Base-by-base conservation (phyloP, 2,888 invertebrate species). In the Cantharis flavilabris region DNA sequence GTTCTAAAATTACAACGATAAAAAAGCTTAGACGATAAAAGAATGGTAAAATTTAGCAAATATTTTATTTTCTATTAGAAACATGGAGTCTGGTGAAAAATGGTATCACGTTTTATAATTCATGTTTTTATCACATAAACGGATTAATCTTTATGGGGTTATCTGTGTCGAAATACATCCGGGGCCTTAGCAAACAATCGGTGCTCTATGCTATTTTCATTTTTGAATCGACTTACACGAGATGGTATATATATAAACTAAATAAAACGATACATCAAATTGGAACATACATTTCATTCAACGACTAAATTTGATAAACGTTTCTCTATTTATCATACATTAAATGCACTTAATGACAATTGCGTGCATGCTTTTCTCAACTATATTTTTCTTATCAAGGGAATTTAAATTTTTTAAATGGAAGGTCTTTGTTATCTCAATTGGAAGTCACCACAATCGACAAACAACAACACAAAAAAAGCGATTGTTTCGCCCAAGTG, bases 161-260 rank as follows among this genome's bases (percentile, higher is more conserved):
- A 82, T 82, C 82, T 81, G 81, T 82, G 80, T 82, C 77, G 81
- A 82, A 81, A 81, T 81, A 82, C 81, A 82, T 82, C 82, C 82
- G 82, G 28, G 82, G 82, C 82, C 81, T 82, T 80, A 76, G 79
- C 81, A 80, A 82, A 82, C 82, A 82, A 82, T 82, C 82, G 76
- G 71, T 76, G 79, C 81, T 81, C 81, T 82, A 79, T 80, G 80
- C 80, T 77, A 77, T 81, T 80, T 79, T 64, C 79, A 80, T 81
- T 81, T 81, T 81, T 81, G 76, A 76, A 75, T 77, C 75, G 65
- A 75, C 72, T 70, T 13, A 70, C 20, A 23, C 3, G 30, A 70
- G 64, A 69, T 75, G 74, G 62, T 62, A 62, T 76, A 30, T 33
- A 23, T 70, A 64, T 16, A 49, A 70, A 76, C 70, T 70, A 75